Base-by-base conservation (phyloP, 2,797 vertebrate genomes). In the Esox masquinongy region DNA sequence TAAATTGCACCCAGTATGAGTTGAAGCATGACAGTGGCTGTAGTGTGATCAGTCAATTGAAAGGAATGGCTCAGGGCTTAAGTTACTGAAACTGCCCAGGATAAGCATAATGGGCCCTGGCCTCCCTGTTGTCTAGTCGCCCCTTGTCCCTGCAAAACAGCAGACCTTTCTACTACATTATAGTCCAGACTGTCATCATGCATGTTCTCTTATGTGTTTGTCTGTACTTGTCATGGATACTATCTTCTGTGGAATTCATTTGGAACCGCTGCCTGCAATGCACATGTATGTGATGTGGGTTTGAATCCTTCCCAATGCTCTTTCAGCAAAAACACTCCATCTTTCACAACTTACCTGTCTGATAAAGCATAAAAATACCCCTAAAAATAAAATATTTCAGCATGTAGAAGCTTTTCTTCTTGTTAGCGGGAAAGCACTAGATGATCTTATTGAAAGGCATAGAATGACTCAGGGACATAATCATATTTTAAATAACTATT, bases 1-100 rank as follows among this genome's bases (percentile, higher is more conserved):
- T 75, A 72, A 81, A 76, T 71, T 51, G 67, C 86, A 81, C 85
- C 74, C 77, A 77, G 75, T 83, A 78, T 80, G 75, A 80, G 84
- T 79, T 80, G 81, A 77, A 80, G 82, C 84, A 75, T 79, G 73
- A 70, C 78, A 74, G 76, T 77, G 74, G 71, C 50, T 76, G 75
- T 15, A 26, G 73, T 68, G 70, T 67, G 73, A 79, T 76, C 66
- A 51, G 36, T 59, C 36, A 59, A 68, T 75, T 43, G 79, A 77
- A 69, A 61, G 72, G 71, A 74, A 67, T 19, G 22, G 26, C 78
- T 79, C 80, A 71, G 70, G 79, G 76, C 79, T 80, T 83, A 83
- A 83, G 82, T 79, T 86, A 66, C 26, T 84, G 74, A 77, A 74
- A 74, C 36, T 79, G 77, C 74, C 77, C 66, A 80, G 74, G 79